A percentile compares a stretch with the other conserved stretches of the same genome.
Evolutionary conservation across 2,113 vertebrate species (phyloP).

Genomic region (Paracanthobrama guichenoti): DNA sequence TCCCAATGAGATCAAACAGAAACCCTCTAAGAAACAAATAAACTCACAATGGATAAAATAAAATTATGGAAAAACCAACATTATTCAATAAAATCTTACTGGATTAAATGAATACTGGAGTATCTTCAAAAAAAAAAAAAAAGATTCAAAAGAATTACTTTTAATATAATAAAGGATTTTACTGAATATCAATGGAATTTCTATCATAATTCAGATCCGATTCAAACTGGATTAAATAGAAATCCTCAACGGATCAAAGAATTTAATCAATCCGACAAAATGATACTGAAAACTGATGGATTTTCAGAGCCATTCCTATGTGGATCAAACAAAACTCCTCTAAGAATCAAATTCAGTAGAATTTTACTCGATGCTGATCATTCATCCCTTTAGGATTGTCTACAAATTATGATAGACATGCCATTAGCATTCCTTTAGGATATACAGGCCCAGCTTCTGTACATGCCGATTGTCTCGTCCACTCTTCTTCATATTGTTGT

Average conservation of each 20-base stretch:
- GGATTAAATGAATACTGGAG: background rate
- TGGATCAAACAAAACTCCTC: background rate
- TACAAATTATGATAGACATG: background rate
- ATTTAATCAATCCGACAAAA: background rate
- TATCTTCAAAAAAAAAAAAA: no score
- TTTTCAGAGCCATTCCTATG: background rate
- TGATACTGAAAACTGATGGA: background rate
- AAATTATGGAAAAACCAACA: no score
- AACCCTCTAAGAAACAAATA: background rate
- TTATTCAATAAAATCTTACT: background rate
- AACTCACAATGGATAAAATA: no score
- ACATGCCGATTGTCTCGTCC: background rate
- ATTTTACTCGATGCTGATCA: background rate
- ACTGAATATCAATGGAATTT: background rate
- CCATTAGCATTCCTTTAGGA: background rate
- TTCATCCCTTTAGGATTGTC: background rate
- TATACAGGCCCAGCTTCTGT: background rate
- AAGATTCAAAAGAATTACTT: no score
- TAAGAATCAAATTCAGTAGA: background rate
- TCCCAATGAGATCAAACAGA: background rate
- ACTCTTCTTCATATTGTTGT: background rate
- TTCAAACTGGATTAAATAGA: background rate
- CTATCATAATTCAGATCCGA: background rate
- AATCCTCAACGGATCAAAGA: background rate
- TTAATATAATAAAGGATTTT: background rate